Percentiles rank a stretch among this genome's conserved stretches.
Evolutionary conservation across 2,888 invertebrate genomes (phyloP).

Genomic region (Pristionchus arcanus): DNA sequence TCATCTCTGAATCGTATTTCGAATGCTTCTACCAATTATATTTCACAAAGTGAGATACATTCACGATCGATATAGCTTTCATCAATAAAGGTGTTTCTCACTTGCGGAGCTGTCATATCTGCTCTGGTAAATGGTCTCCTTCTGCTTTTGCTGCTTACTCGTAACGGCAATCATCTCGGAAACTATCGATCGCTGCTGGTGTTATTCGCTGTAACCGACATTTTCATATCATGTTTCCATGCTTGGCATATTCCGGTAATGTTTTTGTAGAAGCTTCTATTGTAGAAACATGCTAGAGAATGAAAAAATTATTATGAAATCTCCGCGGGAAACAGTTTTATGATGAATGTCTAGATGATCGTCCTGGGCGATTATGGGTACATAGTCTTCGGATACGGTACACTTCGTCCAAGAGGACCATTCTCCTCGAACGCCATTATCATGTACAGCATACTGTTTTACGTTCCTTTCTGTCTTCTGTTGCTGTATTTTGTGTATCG

Average conservation of each 20-base stretch:
- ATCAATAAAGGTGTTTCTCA: background rate
- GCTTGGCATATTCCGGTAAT: constrained; percentile 6
- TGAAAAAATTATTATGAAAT: too few relatives aligned
- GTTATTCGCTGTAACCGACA: background rate
- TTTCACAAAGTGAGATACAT: background rate
- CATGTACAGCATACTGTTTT: background rate
- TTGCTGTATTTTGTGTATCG: background rate
- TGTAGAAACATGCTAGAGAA: too few relatives aligned
- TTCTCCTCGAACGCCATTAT: background rate
- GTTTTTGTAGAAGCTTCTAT: too few relatives aligned
- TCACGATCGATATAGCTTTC: background rate
- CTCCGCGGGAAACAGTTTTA: too few relatives aligned
- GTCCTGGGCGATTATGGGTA: background rate
- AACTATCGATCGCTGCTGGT: background rate
- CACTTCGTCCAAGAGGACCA: background rate
- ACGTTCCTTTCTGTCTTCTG: background rate
- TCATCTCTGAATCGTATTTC: too few relatives aligned
- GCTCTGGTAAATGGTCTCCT: background rate
- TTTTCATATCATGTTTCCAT: background rate
- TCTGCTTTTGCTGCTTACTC: background rate
- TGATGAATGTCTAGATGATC: too few relatives aligned
- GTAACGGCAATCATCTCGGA: background rate
- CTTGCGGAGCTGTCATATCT: background rate
- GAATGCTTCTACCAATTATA: background rate
- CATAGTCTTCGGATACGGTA: background rate